phyloP scores from a whole-genome alignment of 2,797 vertebrate species.

The Buphagus erythrorhynchus region DNA sequence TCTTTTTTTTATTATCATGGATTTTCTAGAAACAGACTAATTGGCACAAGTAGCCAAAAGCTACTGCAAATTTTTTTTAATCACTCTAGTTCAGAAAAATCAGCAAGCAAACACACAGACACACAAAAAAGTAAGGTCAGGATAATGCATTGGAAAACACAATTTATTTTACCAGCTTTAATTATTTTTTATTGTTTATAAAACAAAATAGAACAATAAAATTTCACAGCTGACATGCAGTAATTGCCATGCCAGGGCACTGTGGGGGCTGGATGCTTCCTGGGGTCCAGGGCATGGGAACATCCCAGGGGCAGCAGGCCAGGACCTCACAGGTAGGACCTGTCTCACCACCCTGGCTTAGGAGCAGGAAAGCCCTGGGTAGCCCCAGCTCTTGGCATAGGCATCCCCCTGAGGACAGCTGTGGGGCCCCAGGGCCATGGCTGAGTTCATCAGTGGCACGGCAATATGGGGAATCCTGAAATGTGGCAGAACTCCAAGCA shows the following conservation, averaged over 20 bases:
- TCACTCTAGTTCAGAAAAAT: background rate
- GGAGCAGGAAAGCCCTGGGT: background rate
- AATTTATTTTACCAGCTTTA: background rate
- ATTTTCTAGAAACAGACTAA: background rate
- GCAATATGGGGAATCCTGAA: background rate
- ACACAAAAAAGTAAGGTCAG: background rate
- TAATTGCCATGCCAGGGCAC: background rate
- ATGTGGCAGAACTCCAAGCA: fast-evolving
- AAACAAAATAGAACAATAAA: background rate
- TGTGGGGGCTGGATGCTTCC: background rate
- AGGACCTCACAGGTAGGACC: background rate
- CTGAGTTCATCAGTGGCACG: background rate
- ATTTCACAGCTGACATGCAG: background rate
- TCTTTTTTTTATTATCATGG: background rate
- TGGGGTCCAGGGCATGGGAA: background rate
- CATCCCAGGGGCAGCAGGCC: background rate
- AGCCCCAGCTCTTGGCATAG: background rate
- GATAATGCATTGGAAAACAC: background rate
- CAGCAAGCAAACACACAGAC: background rate
- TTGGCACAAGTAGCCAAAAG: background rate
- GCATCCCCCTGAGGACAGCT: background rate
- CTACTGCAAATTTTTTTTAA: background rate
- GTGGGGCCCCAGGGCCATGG: no score
- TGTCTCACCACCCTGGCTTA: background rate
- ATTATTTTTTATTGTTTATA: background rate